These are phyloP conservation scores for Actenoides hombroni DNA, from an alignment of 2,113 vertebrate species.

Conservation along the genomic window DNA sequence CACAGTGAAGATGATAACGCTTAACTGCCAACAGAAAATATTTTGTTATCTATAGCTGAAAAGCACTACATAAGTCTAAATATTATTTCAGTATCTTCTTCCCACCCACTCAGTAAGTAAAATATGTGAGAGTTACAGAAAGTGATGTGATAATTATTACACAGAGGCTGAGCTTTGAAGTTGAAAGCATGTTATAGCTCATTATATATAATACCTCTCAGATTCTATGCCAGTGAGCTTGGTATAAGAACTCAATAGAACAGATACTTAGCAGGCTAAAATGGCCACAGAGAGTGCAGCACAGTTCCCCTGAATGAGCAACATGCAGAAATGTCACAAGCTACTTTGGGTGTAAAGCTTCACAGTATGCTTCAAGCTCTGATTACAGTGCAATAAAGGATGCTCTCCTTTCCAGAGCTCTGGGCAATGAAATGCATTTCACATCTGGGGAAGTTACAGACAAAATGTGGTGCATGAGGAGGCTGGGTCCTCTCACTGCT, in stretches of 20 bases:
- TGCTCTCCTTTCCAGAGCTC: not conserved
- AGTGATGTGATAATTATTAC: conserved; percentile 27
- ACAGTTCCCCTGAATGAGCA: not conserved
- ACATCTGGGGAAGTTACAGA: not conserved
- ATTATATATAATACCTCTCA: not conserved
- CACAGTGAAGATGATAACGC: not conserved
- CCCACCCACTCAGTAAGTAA: conserved; percentile 20
- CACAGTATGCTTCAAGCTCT: not conserved
- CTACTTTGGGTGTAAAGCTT: not conserved
- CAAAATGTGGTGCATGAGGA: not conserved
- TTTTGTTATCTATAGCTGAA: conserved; percentile 17
- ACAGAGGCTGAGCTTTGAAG: conserved; percentile 17
- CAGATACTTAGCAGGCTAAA: not conserved
- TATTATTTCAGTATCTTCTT: conserved; percentile 38
- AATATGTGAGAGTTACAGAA: not conserved
- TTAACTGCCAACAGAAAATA: conserved; percentile 21
- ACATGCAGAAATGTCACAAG: fast-evolving
- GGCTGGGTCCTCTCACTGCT: not conserved
- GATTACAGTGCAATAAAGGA: not conserved
- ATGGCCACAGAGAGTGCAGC: not conserved
- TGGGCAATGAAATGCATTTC: not conserved
- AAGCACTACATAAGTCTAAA: conserved; percentile 27
- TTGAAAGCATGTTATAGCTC: conserved; percentile 6
- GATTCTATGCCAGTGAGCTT: not conserved
- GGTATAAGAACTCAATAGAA: not conserved